Evolutionary conservation across 2,113 vertebrate species (phyloP), one percentile per base, ranked within the genome.

Genomic region (Semicossyphus pulcher): DNA sequence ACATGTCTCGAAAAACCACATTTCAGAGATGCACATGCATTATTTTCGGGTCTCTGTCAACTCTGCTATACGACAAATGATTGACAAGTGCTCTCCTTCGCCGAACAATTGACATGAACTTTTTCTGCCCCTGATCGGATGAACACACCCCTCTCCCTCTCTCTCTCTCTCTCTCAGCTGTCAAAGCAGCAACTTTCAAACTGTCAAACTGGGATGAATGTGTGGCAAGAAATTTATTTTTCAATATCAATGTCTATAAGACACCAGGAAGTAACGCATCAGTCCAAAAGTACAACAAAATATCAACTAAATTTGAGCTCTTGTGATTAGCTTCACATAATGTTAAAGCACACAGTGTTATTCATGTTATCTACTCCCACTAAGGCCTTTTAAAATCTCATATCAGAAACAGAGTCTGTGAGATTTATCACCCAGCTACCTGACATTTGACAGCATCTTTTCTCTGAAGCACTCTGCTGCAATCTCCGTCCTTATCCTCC

Each of bases 21-120:
- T 52, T 36, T 61, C 58, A 53, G 42, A 18, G 23, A 34, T 52
- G 36, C 47, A 32, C 26, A 56, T 31, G 37, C 20, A 32, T 42
- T 66, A 28, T 53, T 23, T 25, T 11, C n/a, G n/a, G 14, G 34
- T 45, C 47, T 20, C 21, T 23, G 10, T 42, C 28, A 28, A 7
- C 20, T 59, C 31, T 12, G 72, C 47, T 61, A 10, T 26, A 15
- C 10, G 37, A 32, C 34, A 59, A 70, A 53, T 65, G 78, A 81
- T 49, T 71, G 78, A 71, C 67, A 67, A 31, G 32, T 11, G 39
- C 47, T 59, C 29, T 39, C 39, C 25, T 21, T 69, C 47, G 52
- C 51, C 0, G 14, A 65, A 41, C 42, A 31, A 28, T 31, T 12
- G 10, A 47, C 47, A 64, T 11, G 7, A 60, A 61, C 25, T 25